phyloP scores from a whole-genome alignment of 2,113 vertebrate species.

The Hyaena hyaena region DNA sequence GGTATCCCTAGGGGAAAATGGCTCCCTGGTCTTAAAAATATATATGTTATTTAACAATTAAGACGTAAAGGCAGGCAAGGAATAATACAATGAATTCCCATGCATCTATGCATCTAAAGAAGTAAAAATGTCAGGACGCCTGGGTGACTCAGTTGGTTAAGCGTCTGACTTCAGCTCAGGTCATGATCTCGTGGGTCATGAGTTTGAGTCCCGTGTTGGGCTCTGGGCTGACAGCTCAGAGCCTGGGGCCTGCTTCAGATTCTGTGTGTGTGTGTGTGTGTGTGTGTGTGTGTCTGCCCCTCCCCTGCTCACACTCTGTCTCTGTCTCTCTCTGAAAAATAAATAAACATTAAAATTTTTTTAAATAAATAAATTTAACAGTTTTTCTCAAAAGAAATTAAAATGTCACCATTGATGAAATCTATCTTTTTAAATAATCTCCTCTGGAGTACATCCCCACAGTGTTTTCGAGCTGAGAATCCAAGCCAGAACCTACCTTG shows the following conservation, averaged over 20 bases:
- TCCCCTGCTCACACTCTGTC: no score
- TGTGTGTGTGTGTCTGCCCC: no score
- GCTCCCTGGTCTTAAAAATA: not conserved
- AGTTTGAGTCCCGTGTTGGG: no score
- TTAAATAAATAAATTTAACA: no score
- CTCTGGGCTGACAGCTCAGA: no score
- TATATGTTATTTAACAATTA: not conserved
- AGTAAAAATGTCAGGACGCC: not conserved
- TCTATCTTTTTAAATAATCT: not conserved
- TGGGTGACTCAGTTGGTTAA: no score
- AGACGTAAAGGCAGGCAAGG: not conserved
- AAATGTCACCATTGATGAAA: not conserved
- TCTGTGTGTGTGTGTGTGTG: no score
- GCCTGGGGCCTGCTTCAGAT: no score
- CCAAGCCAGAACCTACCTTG: not conserved
- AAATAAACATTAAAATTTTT: no score
- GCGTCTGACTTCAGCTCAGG: no score
- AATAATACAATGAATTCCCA: not conserved
- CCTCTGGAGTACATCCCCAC: not conserved
- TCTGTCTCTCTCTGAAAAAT: no score
- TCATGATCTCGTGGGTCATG: no score
- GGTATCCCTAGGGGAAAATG: not conserved
- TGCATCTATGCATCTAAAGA: not conserved
- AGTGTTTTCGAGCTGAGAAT: not conserved
- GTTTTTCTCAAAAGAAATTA: not conserved